Base-by-base conservation (phyloP, 2,113 vertebrate species). In the Ornithorhynchus anatinus region DNA sequence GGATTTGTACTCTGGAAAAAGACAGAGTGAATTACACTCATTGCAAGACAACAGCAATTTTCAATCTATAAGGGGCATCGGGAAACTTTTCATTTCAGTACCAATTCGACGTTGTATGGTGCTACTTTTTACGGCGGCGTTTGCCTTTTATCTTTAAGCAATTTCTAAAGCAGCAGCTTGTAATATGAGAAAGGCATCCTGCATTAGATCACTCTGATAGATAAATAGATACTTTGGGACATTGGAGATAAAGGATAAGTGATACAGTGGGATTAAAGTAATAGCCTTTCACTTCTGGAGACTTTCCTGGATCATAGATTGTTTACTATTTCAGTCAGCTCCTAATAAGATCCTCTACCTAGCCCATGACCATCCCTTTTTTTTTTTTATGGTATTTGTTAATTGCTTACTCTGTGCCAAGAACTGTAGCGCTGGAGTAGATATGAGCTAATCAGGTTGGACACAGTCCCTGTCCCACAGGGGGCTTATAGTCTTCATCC, bases 31-130 rank as follows among this genome's bases (percentile, higher is more conserved):
- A 90, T 92, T 91, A 88, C 72, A 91, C 86, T 89, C 91, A 80
- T 59, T 75, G 87, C 86, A 85, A 86, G 82, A 87, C 91, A 93
- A 91, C 86, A 91, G 88, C 85, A 91, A 89, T 92, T 92, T 91
- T 86, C 92, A 88, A 92, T 86, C 90, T 89, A 86, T 87, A 89
- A 91, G 88, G 92, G 91, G 87, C 89, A 92, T 84, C 59, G 40
- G 79, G 85, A 90, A 80, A 82, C 82, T 88, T 67, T 0, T 89
- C 86, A 88, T 88, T 91, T 89, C 86, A 72, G 75, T 81, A 61
- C 72, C 86, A 80, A 92, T 89, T 87, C 90, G 86, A 87, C 84
- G 74, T 77, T 77, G 82, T 84, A 75, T 84, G 89, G 87, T 82
- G 75, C 84, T 82, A 83, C 71, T 83, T 88, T 85, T 65, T 91